Evolutionary conservation across 2,113 vertebrate species (phyloP), one percentile per base, ranked within the genome.

Genomic region (Aplodontia rufa): DNA sequence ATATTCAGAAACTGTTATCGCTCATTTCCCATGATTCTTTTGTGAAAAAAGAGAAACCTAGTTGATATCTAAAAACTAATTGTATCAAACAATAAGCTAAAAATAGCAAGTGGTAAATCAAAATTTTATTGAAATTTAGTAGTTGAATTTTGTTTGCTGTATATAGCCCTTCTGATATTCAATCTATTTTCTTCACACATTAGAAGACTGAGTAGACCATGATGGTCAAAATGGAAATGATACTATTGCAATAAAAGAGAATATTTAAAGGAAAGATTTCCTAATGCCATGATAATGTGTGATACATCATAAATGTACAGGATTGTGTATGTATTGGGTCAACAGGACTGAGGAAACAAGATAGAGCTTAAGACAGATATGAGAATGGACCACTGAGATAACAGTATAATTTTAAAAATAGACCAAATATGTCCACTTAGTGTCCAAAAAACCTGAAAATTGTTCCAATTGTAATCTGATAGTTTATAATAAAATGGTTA

Each of bases 401-500:
- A 47, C 24, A 79, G 45, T 45, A 83, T 64, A 89, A 55, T 78
- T 94, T 86, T 19, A 3, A 64, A 87, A 60, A 62, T 9, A 51
- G n/a, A 51, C 64, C 8, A 69, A 68, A 85, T 83, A 40, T 95
- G 30, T 26, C 2, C 49, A 85, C 6, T 5, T 28, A 66, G n/a
- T 91, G 35, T 60, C 32, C 92, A 42, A 62, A 72, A 55, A 35
- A 5, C 8, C 8, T 64, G 96, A 85, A 89, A 7, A 24, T 69
- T 93, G 94, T 78, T 45, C 80, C 74, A 93, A 87, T 96, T 96
- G 85, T 94, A 96, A 97, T 51, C 86, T 62, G 60, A n/a, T 82
- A 95, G 94, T 69, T 0, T 0, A 91, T 66, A 40, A 96, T 35
- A 97, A 88, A 84, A 90, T 37, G 35, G 35, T 51, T 95, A 47